Evolutionary conservation across 1,140 invertebrate genomes (phyloP), one percentile per base, ranked within the genome.

Genomic region (Eupristina koningsbergeri): DNA sequence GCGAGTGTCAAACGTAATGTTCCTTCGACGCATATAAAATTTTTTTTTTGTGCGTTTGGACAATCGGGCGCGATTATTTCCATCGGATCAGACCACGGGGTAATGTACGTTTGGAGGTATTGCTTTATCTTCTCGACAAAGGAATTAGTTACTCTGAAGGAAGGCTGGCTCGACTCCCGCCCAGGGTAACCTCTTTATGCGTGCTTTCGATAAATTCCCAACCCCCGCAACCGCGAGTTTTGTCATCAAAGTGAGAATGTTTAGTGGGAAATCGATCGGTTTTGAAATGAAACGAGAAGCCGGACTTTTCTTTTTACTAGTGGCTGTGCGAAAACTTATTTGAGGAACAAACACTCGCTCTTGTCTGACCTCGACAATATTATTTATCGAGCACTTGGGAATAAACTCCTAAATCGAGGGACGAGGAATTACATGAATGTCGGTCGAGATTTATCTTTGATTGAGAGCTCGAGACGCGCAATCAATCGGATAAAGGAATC

Each of bases 401-500:
- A 22, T n/a, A n/a, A 45, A 11, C 11, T 36, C 26, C 63, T 29
- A 41, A 77, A 83, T 22, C 50, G 75, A 77, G 19, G 67, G 58
- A 53, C 29, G 31, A 39, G 8, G 29, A 73, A 73, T 78, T 73
- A 58, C 36, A 17, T 1, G 50, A 77, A 58, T 13, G 39, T 39
- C 36, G 34, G 69, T 75, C 53, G 22, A 74, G 69, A 74, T 75
- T 80, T 39, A 75, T 80, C 50, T 75, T 80, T 79, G 67, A 79
- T 84, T 50, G 67, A 84, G 13, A 63, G 39, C 26, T 79, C 41
- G 22, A 34, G 29, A 26, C 17, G 26, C 7, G 53, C 67, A 61
- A 85, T 79, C 67, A 85, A 79, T 85, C 84, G 22, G 80, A 74
- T 36, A 85, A 77, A 74, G 84, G 80, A 53, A 85, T 91, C 58